Percentiles rank a stretch among this genome's conserved stretches.
These are phyloP conservation scores for Papilio machaon DNA, from an alignment of 1,140 invertebrate genomes.

Conservation along the genomic window DNA sequence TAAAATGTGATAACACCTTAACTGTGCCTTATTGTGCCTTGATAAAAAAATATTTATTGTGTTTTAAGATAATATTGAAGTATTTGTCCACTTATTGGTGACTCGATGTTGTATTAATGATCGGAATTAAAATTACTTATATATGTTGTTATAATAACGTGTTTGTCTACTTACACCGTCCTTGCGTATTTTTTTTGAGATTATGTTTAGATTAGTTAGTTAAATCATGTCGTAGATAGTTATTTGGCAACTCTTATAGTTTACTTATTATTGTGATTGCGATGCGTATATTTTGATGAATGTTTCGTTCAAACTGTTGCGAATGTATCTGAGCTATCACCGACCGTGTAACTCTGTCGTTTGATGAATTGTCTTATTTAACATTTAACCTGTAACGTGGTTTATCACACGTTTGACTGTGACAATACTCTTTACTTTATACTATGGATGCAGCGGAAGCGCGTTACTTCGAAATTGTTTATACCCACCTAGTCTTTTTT, in stretches of 20 bases:
- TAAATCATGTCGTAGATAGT: conserved; percentile 69
- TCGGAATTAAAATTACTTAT: conserved; percentile 73
- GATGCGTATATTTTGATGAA: conserved; percentile 50
- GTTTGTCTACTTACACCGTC: conserved; percentile 80
- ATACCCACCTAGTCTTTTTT: conserved; percentile 80
- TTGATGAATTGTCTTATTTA: conserved; percentile 10
- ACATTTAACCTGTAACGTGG: conserved; percentile 20
- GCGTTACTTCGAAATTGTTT: conserved; percentile 68
- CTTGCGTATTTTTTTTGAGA: conserved; percentile 80
- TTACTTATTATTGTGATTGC: conserved; percentile 60
- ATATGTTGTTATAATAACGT: conserved; percentile 62
- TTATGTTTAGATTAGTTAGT: conserved; percentile 75
- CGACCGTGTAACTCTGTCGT: conserved; percentile 2
- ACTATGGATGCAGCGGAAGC: conserved; percentile 40
- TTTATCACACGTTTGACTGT: conserved; percentile 25
- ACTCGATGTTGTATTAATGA: conserved; percentile 66
- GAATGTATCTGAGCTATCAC: not conserved
- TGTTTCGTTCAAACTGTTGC: conserved; percentile 52
- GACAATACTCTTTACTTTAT: conserved; percentile 33
- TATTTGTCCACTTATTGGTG: conserved; percentile 76
- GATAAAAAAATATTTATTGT: conserved; percentile 78
- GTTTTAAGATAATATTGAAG: conserved; percentile 73
- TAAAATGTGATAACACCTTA: conserved; percentile 79
- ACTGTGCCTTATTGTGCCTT: conserved; percentile 81
- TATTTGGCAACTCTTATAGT: conserved; percentile 75